phyloP scores from a whole-genome alignment of 1,140 invertebrate species.

The Odontomachus brunneus region DNA sequence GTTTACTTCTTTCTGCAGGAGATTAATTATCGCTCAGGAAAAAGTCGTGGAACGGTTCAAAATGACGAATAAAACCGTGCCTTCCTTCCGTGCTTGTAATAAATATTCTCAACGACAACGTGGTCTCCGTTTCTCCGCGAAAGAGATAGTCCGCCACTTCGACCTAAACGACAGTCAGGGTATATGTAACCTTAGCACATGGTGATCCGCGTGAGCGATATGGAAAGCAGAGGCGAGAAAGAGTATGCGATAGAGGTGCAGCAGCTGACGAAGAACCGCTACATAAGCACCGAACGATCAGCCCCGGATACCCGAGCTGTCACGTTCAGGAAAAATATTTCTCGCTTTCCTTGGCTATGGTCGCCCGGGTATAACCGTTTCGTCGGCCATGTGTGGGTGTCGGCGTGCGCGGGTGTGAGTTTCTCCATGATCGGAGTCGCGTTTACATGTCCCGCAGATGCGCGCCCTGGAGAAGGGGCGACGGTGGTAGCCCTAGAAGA shows the following conservation, averaged over 20 bases:
- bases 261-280: constrained; percentile 53
- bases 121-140: constrained; percentile 5
- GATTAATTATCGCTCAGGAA: not conserved
- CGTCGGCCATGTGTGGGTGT: not conserved
- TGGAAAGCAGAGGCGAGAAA: constrained; percentile 47
- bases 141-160: constrained; percentile 35
- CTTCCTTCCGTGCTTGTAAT: not conserved
- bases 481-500: not conserved
- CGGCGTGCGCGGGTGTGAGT: not conserved
- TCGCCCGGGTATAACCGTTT: constrained; percentile 39
- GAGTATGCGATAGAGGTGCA: not conserved
- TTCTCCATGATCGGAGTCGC: constrained; percentile 18
- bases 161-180: constrained; percentile 10
- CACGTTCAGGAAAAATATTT: constrained; percentile 61
- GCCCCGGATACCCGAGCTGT: constrained; percentile 46
- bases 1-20: too few relatives aligned
- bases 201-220: constrained; percentile 49
- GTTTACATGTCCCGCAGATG: constrained; percentile 24
- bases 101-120: constrained; percentile 32
- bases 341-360: constrained; percentile 43
- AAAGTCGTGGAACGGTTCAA: not conserved
- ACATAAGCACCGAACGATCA: constrained; percentile 54
- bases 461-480: too few relatives aligned
- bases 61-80: not conserved
- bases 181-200: constrained; percentile 44